phyloP scores from a whole-genome alignment of 2,888 invertebrate genomes.

The Phalera bucephala region DNA sequence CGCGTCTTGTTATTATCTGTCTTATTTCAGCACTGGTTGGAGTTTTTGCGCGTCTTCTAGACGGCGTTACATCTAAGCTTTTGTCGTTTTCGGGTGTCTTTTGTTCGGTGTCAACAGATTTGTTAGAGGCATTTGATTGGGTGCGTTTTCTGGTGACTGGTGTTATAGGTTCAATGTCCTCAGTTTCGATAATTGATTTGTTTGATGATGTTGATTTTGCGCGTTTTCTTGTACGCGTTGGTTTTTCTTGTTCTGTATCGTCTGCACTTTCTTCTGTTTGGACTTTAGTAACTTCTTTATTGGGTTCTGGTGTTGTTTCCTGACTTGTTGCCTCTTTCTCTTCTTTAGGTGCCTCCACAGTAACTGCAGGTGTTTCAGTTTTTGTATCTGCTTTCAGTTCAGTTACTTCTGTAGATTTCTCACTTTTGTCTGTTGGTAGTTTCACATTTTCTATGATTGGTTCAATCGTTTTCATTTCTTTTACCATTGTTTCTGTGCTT shows the following conservation, averaged over 20 bases:
- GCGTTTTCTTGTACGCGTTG: conserved; percentile 32
- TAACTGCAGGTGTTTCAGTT: conserved; percentile 2
- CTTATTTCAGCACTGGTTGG: conserved; percentile 59
- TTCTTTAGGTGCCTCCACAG: conserved; percentile 3
- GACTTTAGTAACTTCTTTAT: background rate
- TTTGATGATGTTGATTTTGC: conserved; percentile 43
- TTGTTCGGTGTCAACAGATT: conserved; percentile 42
- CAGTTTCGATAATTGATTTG: conserved; percentile 25
- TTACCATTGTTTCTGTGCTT: conserved; percentile 1
- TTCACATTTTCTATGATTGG: background rate
- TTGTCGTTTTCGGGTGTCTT: conserved; percentile 41
- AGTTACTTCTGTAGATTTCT: conserved; percentile 2
- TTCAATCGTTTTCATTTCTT: background rate
- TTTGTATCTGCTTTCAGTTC: conserved; percentile 6
- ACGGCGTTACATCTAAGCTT: conserved; percentile 21
- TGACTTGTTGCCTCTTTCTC: conserved; percentile 5
- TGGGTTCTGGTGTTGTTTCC: conserved; percentile 5
- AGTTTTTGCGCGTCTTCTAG: conserved; percentile 49
- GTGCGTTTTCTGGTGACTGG: conserved; percentile 58
- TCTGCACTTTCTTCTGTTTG: background rate
- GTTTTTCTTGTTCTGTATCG: conserved; percentile 11
- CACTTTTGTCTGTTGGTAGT: background rate
- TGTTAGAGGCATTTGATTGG: conserved; percentile 53
- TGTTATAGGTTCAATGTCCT: conserved; percentile 38
- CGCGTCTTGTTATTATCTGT: conserved; percentile 63